These are phyloP conservation scores for Plestiodon gilberti DNA, from an alignment of 2,113 vertebrate species.

Conservation along the genomic window DNA sequence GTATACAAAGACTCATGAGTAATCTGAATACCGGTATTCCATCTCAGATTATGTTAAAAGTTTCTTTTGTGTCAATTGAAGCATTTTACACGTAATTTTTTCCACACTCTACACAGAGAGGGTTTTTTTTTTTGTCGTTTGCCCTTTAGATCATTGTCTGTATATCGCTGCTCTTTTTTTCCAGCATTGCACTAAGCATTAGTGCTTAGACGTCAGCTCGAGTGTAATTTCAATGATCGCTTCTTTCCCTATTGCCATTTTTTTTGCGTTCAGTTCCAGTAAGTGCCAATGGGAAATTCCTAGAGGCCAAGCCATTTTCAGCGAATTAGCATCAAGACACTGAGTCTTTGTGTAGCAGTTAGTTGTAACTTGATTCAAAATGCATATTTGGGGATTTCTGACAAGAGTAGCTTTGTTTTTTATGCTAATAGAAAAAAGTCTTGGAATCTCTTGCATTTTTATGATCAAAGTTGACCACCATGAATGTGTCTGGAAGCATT, in stretches of 20 bases:
- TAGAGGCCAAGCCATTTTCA: conserved; percentile 65
- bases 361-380: conserved; percentile 74
- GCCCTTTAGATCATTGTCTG: conserved; percentile 38
- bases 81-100: background rate
- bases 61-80: background rate
- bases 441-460: conserved; percentile 70
- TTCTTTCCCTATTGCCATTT: conserved; percentile 57
- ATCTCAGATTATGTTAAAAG: background rate
- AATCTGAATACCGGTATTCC: background rate
- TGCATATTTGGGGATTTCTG: conserved; percentile 70
- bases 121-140: background rate
- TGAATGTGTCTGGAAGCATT: conserved; percentile 64
- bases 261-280: conserved; percentile 59
- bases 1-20: background rate
- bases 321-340: conserved; percentile 70
- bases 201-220: conserved; percentile 59
- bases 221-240: conserved; percentile 46
- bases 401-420: conserved; percentile 66
- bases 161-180: conserved; percentile 45
- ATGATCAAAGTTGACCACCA: conserved; percentile 68
- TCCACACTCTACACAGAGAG: background rate
- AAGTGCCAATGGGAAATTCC: conserved; percentile 68
- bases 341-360: conserved; percentile 64
- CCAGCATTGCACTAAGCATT: conserved; percentile 57
- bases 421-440: conserved; percentile 61